Evolutionary conservation across 2,113 vertebrate species (phyloP), one percentile per base, ranked within the genome.

Genomic region (Orientallactaga bullata): DNA sequence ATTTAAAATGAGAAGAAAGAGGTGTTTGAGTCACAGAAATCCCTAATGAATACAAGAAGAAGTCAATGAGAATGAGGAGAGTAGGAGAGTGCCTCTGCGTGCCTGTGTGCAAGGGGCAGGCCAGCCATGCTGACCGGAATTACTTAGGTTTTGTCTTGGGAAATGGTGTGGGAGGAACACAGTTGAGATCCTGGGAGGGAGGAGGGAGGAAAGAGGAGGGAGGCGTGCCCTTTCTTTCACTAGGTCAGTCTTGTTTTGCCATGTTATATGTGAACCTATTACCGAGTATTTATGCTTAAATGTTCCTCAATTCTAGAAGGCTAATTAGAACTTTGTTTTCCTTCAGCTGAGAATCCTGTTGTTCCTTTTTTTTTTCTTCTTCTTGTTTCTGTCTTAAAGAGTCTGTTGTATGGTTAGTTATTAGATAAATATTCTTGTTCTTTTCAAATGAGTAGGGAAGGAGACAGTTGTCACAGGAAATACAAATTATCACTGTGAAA

Each of bases 271-370:
- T 71, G 47, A 88, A 18, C 47, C 39, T 88, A n/a, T 86, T 85
- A 94, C 47, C 73, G 63, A 82, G 23, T 83, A 71, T 89, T 89
- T 79, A 66, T 55, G 12, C 66, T 61, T 65, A 80, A 47, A 63
- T 51, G 30, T 71, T 90, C 69, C 21, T 92, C n/a, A 71, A 83
- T 92, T 88, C 60, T 80, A 88, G 74, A 88, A 90, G 68, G 17
- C 58, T 88, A 84, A 80, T 66, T 84, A 24, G 39, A 78, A 30
- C 78, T 55, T 15, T 66, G 60, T 85, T 94, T 93, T 79, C 73
- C 69, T 94, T 87, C 35, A 79, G 78, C 42, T 77, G 68, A 80
- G 89, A 78, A 95, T 78, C 90, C 60, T 58, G 21, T 28, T 13
- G 24, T 30, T 63, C 28, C 16, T 76, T 77, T 77, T 28, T 74